Base-by-base conservation (phyloP, 2,113 vertebrate species). In the Orientallactaga bullata region DNA sequence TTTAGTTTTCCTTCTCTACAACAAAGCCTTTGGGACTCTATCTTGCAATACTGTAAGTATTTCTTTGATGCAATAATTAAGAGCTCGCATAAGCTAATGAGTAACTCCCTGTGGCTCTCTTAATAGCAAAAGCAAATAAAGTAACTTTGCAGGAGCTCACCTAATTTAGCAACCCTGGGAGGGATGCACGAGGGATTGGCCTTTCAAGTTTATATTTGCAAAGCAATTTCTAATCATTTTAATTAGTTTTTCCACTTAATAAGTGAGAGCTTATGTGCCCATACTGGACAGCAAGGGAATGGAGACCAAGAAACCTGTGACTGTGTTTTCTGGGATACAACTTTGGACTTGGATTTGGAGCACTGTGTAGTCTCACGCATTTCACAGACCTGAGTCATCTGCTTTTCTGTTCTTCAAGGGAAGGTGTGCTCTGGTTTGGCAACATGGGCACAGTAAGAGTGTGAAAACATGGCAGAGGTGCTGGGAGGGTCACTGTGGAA, bases 1-100 rank as follows among this genome's bases (percentile, higher is more conserved):
- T 71, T 76, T 68, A 91, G 39, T 9, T 39, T 74, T 68, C 10
- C 35, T 91, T 79, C 77, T 47, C 69, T 94, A 68, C 32, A 74
- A 39, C 65, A 93, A 58, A 88, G 32, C 79, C 79, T 78, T 51
- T 90, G 60, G 60, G 85, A 76, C 16, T 21, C 32, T 89, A 3
- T 72, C 69, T 80, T 89, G 24, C 5, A 85, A 26, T 66, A 23
- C 73, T 95, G 93, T 93, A 91, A 82, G 32, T 84, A 78, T 82
- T 82, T 93, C 71, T 93, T 93, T 72, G 81, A 63, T 84, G 68
- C n/a, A 91, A 93, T 91, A 95, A 96, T 74, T 94, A 90, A 95
- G 15, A 95, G 24, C 78, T 81, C 66, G 37, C 28, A 32, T 58
- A 86, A 93, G 72, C 74, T 91, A 94, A 95, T 88, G 37, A 96